phyloP scores from a whole-genome alignment of 2,113 vertebrate species.

The Crotalus viridis region DNA sequence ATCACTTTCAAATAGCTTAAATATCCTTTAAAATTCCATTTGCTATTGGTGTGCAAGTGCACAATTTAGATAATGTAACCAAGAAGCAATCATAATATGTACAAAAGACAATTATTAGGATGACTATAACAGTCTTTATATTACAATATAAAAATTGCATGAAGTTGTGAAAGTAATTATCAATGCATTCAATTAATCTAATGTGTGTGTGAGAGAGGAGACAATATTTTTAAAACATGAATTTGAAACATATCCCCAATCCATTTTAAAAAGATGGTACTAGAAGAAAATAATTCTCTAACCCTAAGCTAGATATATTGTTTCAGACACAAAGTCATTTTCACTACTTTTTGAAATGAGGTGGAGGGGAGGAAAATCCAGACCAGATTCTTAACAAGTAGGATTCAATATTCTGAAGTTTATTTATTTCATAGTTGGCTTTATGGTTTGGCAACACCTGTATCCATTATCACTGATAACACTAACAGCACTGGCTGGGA shows the following conservation, averaged over 20 bases:
- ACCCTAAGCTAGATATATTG: neutral
- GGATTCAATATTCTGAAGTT: neutral
- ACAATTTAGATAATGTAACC: neutral
- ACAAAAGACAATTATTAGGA: neutral
- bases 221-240: neutral
- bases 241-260: neutral
- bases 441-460: neutral
- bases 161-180: neutral
- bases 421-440: neutral
- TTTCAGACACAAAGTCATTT: neutral
- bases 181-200: neutral
- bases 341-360: neutral
- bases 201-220: neutral
- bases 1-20: neutral
- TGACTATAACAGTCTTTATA: neutral
- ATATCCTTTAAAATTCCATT: neutral
- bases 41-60: neutral
- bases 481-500: neutral
- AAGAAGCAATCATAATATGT: neutral
- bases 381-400: neutral
- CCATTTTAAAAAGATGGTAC: neutral
- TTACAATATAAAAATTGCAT: neutral
- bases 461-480: neutral
- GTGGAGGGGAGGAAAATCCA: neutral
- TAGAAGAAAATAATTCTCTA: neutral